These are phyloP conservation scores for Drosophila testacea DNA, from an alignment of 2,888 invertebrate genomes.

Conservation along the genomic window DNA sequence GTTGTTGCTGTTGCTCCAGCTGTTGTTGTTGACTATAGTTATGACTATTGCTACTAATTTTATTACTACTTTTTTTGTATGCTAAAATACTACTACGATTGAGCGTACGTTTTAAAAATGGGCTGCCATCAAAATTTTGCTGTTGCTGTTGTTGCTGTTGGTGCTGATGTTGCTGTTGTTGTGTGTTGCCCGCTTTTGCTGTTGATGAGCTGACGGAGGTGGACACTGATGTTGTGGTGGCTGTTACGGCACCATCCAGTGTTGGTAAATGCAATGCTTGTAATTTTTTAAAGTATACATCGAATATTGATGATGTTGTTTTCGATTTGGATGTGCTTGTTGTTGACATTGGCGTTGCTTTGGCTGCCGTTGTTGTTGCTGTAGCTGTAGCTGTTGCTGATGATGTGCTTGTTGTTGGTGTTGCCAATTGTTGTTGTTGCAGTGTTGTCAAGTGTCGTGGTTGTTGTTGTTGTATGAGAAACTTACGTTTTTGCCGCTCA, in stretches of 20 bases:
- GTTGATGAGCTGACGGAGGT: slow-evolving; percentile 60
- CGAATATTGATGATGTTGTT: slow-evolving; percentile 79
- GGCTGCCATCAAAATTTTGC: slow-evolving; percentile 67
- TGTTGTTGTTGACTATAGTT: slow-evolving; percentile 57
- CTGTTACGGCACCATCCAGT: slow-evolving; percentile 65
- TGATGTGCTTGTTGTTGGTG: slow-evolving; percentile 52
- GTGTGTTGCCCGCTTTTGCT: slow-evolving; percentile 37
- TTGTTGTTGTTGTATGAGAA: slow-evolving; percentile 66
- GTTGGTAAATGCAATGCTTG: slow-evolving; percentile 75
- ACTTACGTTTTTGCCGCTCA: slow-evolving; percentile 83
- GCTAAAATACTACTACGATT: slow-evolving; percentile 72
- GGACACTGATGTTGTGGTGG: slow-evolving; percentile 64
- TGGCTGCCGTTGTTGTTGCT: slow-evolving; percentile 32
- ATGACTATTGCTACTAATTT: slow-evolving; percentile 66
- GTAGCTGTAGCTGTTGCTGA: slow-evolving; percentile 21
- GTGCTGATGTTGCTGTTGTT: slow-evolving; percentile 39
- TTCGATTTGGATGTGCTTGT: slow-evolving; percentile 42
- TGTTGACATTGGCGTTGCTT: slow-evolving; percentile 53
- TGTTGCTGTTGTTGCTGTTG: slow-evolving; percentile 46
- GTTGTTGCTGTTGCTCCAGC: slow-evolving; percentile 43
- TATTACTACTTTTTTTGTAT: slow-evolving; percentile 69
- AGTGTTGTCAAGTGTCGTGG: slow-evolving; percentile 59
- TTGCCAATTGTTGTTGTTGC: slow-evolving; percentile 56
- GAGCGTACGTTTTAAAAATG: slow-evolving; percentile 83
- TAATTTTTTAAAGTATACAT: slow-evolving; percentile 84